phyloP scores from a whole-genome alignment of 1,140 invertebrate species.

The Vanessa atalanta region DNA sequence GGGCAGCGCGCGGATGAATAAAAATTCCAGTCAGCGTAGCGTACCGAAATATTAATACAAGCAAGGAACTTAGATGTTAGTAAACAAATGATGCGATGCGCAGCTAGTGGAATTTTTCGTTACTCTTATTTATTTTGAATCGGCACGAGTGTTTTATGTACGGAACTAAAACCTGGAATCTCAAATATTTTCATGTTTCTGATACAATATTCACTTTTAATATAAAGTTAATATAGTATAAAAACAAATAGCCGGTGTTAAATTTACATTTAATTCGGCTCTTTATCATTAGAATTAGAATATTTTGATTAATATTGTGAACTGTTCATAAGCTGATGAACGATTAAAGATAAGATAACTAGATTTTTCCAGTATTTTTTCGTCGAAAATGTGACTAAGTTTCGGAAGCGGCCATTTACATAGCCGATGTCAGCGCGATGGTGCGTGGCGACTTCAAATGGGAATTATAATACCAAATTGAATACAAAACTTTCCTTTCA shows the following conservation, averaged over 20 bases:
- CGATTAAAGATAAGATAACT: background rate
- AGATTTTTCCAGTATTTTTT: constrained; percentile 39
- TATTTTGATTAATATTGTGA: too few relatives aligned
- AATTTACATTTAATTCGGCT: too few relatives aligned
- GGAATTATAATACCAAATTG: constrained; percentile 81
- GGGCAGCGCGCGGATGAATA: constrained; percentile 67
- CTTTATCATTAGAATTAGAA: too few relatives aligned
- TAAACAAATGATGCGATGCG: constrained; percentile 58
- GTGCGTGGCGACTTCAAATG: constrained; percentile 80
- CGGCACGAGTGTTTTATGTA: background rate
- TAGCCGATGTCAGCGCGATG: constrained; percentile 78
- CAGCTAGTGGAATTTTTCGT: constrained; percentile 31
- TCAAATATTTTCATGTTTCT: too few relatives aligned
- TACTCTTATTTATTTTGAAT: constrained; percentile 23
- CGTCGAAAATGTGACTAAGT: constrained; percentile 69
- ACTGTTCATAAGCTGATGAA: background rate
- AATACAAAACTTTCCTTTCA: constrained; percentile 81
- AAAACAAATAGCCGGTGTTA: background rate
- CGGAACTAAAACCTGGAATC: too few relatives aligned
- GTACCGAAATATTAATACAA: constrained; percentile 71
- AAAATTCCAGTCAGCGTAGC: constrained; percentile 74
- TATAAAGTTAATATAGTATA: background rate
- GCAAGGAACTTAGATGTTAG: constrained; percentile 62
- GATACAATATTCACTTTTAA: too few relatives aligned
- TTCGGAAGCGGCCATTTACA: constrained; percentile 78